Evolutionary conservation across 2,888 invertebrate species (phyloP), one percentile per base, ranked within the genome.

Genomic region (Thecocarcelia acutangulata): DNA sequence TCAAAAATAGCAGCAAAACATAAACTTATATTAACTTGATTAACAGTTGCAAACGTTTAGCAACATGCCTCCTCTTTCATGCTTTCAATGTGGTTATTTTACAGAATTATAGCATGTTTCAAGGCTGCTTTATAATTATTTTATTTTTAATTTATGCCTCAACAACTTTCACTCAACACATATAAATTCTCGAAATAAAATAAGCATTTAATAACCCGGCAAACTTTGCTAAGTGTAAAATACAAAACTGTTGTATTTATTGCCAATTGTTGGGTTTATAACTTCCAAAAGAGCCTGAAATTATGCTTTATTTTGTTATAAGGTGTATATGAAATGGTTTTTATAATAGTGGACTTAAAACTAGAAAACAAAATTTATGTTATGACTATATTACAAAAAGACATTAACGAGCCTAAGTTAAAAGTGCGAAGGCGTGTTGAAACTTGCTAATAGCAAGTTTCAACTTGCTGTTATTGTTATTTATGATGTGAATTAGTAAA

Each of bases 51-150:
- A 33, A 44, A 21, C 44, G 40, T 15, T n/a, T 56, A 37, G 58
- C 58, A 74, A 50, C 54, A 54, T 75, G 54, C 48, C 54, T 48
- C 9, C 17, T 13, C 15, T 46, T 28, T 17, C 61, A 11, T 44
- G 46, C 11, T 59, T 54, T 50, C 54, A 73, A 8, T 1, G 3
- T 59, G 42, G 24, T 15, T 63, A 54, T 59, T 73, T 83, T 68
- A 77, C 68, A 73, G 72, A 56, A 61, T 33, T 15, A 13, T 72
- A 52, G 75, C 78, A 59, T 70, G 78, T 19, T 66, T 59, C 66
- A 79, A 66, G 52, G 66, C 44, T 52, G 54, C 72, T 64, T 70
- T 46, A 33, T 6, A 61, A 3, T 40, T 46, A 48, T 15, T 61
- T 73, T 28, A 33, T 6, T 33, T 48, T 19, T 13, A 66, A 46